Conservation (phyloP, 2,797 vertebrate species). For the Gephyroberyx darwinii region DNA sequence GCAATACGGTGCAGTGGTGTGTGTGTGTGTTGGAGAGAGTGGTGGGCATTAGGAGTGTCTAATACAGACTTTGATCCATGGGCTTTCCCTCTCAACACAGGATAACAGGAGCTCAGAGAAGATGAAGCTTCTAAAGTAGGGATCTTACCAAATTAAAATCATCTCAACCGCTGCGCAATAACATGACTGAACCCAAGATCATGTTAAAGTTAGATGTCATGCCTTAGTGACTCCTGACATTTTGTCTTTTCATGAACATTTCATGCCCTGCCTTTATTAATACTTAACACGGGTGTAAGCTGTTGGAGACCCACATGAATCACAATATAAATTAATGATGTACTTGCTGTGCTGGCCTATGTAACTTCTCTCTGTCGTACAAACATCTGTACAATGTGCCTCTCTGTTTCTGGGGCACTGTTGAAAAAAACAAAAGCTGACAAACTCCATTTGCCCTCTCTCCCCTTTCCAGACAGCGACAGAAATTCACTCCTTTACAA, state of each 20-base stretch:
- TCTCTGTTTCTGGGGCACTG: conserved; percentile 41
- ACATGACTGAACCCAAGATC: conserved; percentile 22
- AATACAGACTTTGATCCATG: conserved; percentile 40
- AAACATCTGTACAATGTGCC: conserved; percentile 48
- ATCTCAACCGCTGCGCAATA: conserved; percentile 11
- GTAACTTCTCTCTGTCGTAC: conserved; percentile 37
- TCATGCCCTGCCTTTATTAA: conserved; percentile 57
- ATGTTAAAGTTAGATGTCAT: conserved; percentile 6
- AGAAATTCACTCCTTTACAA: conserved; percentile 22
- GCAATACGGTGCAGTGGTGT: not conserved
- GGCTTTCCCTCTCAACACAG: conserved; percentile 40
- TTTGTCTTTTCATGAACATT: conserved; percentile 43
- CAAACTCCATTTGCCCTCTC: conserved; percentile 19
- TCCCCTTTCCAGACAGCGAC: conserved; percentile 7
- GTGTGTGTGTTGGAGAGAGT: no score
- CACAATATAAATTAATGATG: conserved; percentile 65
- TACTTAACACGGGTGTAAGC: conserved; percentile 59
- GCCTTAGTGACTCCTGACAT: conserved; percentile 35
- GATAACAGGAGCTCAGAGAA: conserved; percentile 11
- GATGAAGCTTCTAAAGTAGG: conserved; percentile 27
- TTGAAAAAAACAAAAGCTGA: conserved; percentile 22
- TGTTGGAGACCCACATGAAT: conserved; percentile 54
- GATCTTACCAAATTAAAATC: conserved; percentile 45
- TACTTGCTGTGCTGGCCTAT: conserved; percentile 31
- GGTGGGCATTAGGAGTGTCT: conserved; percentile 35